Evolutionary conservation across 2,888 invertebrate species (phyloP), one percentile per base, ranked within the genome.

Genomic region (Melitaea athalia): DNA sequence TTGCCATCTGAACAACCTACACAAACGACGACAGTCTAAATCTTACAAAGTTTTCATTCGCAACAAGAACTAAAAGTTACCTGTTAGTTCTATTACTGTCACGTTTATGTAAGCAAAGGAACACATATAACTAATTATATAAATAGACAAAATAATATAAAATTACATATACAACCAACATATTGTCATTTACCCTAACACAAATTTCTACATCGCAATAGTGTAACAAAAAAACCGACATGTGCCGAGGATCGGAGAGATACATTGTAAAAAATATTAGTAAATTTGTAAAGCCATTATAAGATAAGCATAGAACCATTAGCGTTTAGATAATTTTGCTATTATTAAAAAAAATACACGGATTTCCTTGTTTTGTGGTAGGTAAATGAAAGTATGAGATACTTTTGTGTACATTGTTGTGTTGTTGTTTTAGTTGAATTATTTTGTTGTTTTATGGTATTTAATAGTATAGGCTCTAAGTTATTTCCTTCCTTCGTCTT

Each of bases 241-340:
- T 77, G 75, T 73, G 72, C 59, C 55, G 65, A 69, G 59, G 67
- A 73, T 72, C 53, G 61, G 55, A 72, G 75, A 72, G 76, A 74
- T 74, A 68, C 53, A 71, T 73, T 69, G 71, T 70, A 79, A 81
- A 80, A 82, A 82, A 78, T 75, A 71, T 75, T 42, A 67, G 72
- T 75, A 77, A 80, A 76, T 79, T 77, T 76, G 78, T 80, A 78
- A 81, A 84, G 77, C 82, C 82, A 85, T 85, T 84, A 85, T 76
- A 78, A 79, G 86, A 85, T 86, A 85, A 85, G 75, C 69, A 68
- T 42, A 69, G 72, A 75, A 75, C 81, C 80, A 83, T 85, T 83
- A 84, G 78, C 71, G 67, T 67, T 67, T 17, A 79, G 84, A 85
- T 80, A 85, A 80, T 71, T 69, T 69, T 67, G 66, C 64, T 71